Base-by-base conservation (phyloP, 2,888 invertebrate species). In the Entomobrya proxima region DNA sequence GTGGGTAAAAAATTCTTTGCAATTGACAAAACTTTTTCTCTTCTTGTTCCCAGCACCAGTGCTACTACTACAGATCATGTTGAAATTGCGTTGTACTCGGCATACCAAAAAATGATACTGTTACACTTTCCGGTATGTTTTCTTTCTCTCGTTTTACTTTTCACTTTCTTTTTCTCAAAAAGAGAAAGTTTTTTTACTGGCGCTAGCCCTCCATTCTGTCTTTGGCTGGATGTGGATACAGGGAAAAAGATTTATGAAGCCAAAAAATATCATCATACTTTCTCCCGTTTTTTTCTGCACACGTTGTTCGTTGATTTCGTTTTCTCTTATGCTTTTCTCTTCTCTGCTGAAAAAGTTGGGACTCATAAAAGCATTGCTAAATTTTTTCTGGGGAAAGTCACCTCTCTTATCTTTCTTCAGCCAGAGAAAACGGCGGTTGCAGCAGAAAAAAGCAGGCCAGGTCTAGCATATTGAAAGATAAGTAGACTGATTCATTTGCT, bases 161-260 rank as follows among this genome's bases (percentile, higher is more conserved):
- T 30, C 58, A 37, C 30, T 2, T 69, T 76, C 7, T 52, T 58
- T 58, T 11, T 40, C n/a, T 3, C 30, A 44, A 61, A 69, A 80
- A 50, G 5, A 15, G 15, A 40, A 21, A 35, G 24, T 27, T 69
- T 0, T 44, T 44, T 30, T 21, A 40, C 67, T 24, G 67, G 24
- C 24, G n/a, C n/a, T n/a, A n/a, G n/a, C n/a, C n/a, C n/a, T n/a
- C n/a, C n/a, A n/a, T n/a, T n/a, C n/a, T n/a, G n/a, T n/a, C n/a
- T n/a, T n/a, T n/a, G n/a, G 37, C 27, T 27, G 55, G 55, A 24
- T 55, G 4, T 79, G 40, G 27, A 27, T 40, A 44, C 18, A 64
- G 32, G 27, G n/a, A n/a, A n/a, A 52, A 82, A 82, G 82, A 82
- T 82, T 82, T 82, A 82, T 82, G 82, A 21, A 74, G 75, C 18